Conservation (phyloP, 2,113 vertebrate genomes). For the Nannospalax galili region DNA sequence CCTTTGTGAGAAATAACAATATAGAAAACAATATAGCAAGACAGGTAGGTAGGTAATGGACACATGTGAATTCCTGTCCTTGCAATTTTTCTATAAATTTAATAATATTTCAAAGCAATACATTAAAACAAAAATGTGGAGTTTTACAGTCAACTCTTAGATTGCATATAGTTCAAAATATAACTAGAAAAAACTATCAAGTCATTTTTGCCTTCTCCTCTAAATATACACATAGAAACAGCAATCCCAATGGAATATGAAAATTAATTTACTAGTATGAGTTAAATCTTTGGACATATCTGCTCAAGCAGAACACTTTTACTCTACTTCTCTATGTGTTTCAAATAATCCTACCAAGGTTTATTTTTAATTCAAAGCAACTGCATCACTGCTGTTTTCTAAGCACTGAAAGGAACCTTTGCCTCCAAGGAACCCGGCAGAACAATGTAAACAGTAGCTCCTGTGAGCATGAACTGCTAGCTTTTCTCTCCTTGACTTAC, state of each 20-base stretch:
- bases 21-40: constrained; percentile 11
- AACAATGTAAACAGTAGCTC: not conserved
- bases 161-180: constrained; percentile 27
- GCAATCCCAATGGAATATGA: not conserved
- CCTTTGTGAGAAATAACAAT: not conserved
- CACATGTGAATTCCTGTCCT: not conserved
- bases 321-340: not conserved
- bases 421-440: not conserved
- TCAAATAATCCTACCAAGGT: constrained; percentile 9
- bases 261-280: constrained; percentile 25
- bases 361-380: constrained; percentile 9
- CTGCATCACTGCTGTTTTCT: constrained; percentile 5
- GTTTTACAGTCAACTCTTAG: not conserved
- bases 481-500: not conserved
- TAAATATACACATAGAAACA: not conserved
- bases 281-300: not conserved
- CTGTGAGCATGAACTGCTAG: not conserved
- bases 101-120: constrained; percentile 35
- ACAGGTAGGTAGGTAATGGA: not conserved
- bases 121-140: not conserved
- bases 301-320: too few relatives aligned
- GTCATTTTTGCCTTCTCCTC: constrained; percentile 13
- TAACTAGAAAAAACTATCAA: constrained; percentile 40
- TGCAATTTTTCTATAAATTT: constrained; percentile 15
- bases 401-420: not conserved